Conservation (phyloP, 37 sponge, comb jelly and placozoan genomes). For the Amphimedon queenslandica region DNA sequence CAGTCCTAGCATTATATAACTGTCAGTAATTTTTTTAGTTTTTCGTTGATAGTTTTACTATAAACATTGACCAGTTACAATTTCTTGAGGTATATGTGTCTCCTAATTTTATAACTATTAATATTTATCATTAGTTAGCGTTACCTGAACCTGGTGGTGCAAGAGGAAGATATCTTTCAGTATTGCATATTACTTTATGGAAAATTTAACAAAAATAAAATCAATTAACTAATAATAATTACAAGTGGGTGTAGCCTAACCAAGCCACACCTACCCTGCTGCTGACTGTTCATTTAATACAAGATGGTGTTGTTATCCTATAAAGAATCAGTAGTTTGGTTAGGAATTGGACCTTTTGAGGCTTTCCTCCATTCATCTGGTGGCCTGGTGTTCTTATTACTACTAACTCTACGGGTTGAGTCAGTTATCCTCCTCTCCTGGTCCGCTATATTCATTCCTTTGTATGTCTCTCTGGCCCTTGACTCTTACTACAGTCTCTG, state of each 20-base stretch:
- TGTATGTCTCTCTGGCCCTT: constrained; percentile 15
- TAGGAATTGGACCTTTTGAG: constrained; percentile 53
- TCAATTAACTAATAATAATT: not conserved
- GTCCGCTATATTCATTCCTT: constrained; percentile 24
- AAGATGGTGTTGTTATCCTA: constrained; percentile 40
- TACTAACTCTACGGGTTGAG: constrained; percentile 22
- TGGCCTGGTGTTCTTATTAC: not conserved
- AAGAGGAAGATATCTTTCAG: not conserved
- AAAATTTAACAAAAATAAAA: not conserved
- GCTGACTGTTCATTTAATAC: not conserved
- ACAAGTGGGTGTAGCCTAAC: not conserved
- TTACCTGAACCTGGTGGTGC: not conserved
- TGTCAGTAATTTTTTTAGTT: too few relatives aligned
- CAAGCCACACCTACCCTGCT: too few relatives aligned
- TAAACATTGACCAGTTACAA: too few relatives aligned
- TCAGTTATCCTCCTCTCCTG: constrained; percentile 8
- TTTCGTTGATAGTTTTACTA: too few relatives aligned
- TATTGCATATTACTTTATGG: not conserved
- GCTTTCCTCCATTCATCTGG: constrained; percentile 33
- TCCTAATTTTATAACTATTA: not conserved
- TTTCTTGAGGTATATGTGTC: too few relatives aligned
- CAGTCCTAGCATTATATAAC: too few relatives aligned
- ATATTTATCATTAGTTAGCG: not conserved
- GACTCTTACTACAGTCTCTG: constrained; percentile 11
- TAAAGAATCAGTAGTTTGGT: constrained; percentile 33